These are phyloP conservation scores for Acyrthosiphon pisum DNA, from an alignment of 1,140 invertebrate species.

Conservation along the genomic window DNA sequence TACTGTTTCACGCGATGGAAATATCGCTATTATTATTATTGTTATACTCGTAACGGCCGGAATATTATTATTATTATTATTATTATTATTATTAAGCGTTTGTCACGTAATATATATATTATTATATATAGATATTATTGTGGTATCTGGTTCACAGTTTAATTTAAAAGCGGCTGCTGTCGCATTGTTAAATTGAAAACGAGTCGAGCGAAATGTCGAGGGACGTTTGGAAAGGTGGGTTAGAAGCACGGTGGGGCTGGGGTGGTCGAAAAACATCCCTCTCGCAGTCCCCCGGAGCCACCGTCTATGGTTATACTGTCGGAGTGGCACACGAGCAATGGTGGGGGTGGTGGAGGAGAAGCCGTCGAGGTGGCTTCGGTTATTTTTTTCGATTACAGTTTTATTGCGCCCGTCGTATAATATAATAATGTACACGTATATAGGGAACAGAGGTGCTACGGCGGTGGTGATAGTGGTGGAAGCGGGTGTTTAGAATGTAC, in stretches of 20 bases:
- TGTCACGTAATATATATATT: not conserved
- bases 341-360: not conserved
- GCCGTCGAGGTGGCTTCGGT: not conserved
- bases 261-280: not conserved
- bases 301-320: not conserved
- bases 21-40: conserved; percentile 9
- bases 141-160: conserved; percentile 14
- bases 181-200: conserved; percentile 36
- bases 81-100: not conserved
- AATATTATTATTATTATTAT: not conserved
- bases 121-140: not conserved
- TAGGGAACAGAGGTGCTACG: not conserved
- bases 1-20: not conserved
- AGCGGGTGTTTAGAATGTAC: not conserved
- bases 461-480: not conserved
- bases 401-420: not conserved
- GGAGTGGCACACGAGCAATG: not conserved
- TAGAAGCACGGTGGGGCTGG: not conserved
- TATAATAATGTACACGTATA: not conserved
- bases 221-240: not conserved
- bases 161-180: conserved; percentile 5
- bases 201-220: not conserved
- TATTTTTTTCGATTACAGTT: conserved; percentile 33
- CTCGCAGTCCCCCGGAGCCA: not conserved
- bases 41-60: not conserved